Conservation (phyloP, 2,888 invertebrate genomes). For the Cylloceria caligata region DNA sequence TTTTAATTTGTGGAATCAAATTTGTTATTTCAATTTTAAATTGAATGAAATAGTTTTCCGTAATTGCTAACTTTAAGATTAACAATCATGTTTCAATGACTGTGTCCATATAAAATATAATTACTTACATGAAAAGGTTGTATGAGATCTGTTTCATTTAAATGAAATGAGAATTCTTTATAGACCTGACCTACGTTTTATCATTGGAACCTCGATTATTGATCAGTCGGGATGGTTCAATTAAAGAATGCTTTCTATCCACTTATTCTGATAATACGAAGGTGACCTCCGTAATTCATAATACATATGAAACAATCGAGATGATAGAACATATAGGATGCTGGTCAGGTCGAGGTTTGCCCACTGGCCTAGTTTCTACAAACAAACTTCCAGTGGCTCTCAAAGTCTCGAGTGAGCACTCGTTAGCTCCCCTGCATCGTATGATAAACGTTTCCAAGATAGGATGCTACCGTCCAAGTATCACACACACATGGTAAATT, state of each 20-base stretch:
- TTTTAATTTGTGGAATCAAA: too few species aligned
- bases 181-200: neutral
- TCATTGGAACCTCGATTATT: neutral
- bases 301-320: conserved; percentile 2
- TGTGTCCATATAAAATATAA: too few species aligned
- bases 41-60: too few species aligned
- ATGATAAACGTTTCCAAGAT: conserved; percentile 54
- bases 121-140: too few species aligned
- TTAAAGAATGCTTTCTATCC: neutral
- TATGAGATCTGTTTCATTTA: too few species aligned
- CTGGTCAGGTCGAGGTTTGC: neutral
- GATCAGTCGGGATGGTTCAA: conserved; percentile 1
- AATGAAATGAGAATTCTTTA: too few species aligned
- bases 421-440: conserved; percentile 16
- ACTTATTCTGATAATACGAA: neutral
- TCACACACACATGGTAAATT: conserved; percentile 23
- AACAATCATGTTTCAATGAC: too few species aligned
- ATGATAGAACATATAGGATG: conserved; percentile 1
- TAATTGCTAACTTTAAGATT: too few species aligned
- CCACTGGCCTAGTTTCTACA: conserved; percentile 50
- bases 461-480: conserved; percentile 28
- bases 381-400: conserved; percentile 49
- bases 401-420: conserved; percentile 6
- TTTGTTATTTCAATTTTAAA: too few species aligned
- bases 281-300: conserved; percentile 3